Conservation (phyloP, 2,113 vertebrate species). For the pig (Sus scrofa) region T2T-Sscrofa CM000813.6:43662001-43662500, state of each 20-base stretch:
- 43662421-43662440: neutral
- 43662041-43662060: neutral
- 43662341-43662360: neutral
- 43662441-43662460: neutral
- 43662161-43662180: neutral
- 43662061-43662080: neutral
- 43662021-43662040: neutral
- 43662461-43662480: slow-evolving; percentile 28
- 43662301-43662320: neutral
- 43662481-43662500: too few relatives aligned
- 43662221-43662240: neutral
- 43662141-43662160: neutral
- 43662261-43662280: neutral
- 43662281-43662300: neutral
- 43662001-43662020: too few relatives aligned
- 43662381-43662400: neutral
- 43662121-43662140: neutral
- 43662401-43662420: neutral
- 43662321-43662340: neutral
- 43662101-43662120: neutral
- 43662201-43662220: neutral
- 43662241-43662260: neutral
- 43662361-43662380: neutral
- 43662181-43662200: neutral
- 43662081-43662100: neutral